Evolutionary conservation across 2,113 vertebrate genomes (phyloP), one percentile per base, ranked within the genome.

Genomic region (Phaethornis superciliosus): DNA sequence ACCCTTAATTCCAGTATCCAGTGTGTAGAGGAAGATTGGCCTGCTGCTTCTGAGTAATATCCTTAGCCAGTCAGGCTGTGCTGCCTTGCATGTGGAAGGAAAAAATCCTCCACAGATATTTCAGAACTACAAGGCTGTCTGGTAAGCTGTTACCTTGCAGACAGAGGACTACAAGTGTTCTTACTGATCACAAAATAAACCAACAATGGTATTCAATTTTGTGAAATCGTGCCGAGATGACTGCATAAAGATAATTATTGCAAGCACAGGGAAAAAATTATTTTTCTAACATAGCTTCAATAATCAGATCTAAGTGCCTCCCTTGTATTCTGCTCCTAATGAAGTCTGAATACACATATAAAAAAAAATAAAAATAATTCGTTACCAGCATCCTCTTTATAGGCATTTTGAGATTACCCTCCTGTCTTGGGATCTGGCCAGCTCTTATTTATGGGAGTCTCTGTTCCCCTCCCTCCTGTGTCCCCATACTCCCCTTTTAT

Each of bases 181-280:
- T 80, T 78, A 22, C 14, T 68, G 40, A 21, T 42, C 75, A 72
- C 49, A 77, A 62, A 75, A 75, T 28, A 87, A 52, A 62, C 24
- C 51, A 85, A 59, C 10, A 42, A 28, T 2, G 65, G 23, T 35
- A 69, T 54, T 69, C 69, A 54, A 65, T 89, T 88, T 69, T 60
- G 24, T 77, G 59, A 75, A 47, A 44, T 64, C 28, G 35, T 21
- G 44, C 49, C 87, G 64, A 58, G 54, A 51, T 52, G 40, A 58
- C 62, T 37, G 42, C 54, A 13, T 46, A 63, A 93, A 86, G 42
- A 23, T 28, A 58, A 88, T 82, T 60, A 75, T 26, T 74, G 15
- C 22, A 75, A 90, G 62, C 37, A 24, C 5, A 33, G n/a, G 42
- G 22, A 89, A 81, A 33, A 85, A 96, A 81, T 28, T 65, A 81